Conservation (phyloP, 23 tunicate species). For the Diplosoma virens region DNA sequence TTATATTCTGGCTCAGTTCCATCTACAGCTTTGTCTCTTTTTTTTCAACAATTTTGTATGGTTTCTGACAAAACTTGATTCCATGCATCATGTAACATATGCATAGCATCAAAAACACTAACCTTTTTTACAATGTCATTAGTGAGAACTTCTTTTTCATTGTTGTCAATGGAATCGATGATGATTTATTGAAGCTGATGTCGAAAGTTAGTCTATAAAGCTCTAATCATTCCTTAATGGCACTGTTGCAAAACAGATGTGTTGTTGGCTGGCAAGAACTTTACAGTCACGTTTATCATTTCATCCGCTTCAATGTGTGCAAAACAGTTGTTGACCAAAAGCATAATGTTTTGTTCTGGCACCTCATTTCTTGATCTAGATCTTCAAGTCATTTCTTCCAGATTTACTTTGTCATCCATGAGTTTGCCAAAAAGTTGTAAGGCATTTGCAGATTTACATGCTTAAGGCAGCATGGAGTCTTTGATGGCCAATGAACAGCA, state of each 20-base stretch:
- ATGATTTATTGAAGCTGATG: not conserved
- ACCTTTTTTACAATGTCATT: not conserved
- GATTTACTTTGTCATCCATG: conserved; percentile 1
- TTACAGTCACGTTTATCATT: conserved; percentile 11
- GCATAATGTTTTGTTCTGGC: not conserved
- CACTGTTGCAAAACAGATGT: not conserved
- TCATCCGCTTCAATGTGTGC: conserved; percentile 18
- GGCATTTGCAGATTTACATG: conserved; percentile 9
- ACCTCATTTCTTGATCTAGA: conserved; percentile 14
- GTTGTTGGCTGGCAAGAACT: not conserved
- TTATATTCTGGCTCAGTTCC: not conserved
- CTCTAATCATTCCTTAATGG: not conserved
- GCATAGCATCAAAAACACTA: not conserved
- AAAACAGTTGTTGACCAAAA: conserved; percentile 18
- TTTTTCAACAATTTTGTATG: no score
- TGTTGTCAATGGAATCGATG: not conserved
- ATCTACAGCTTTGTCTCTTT: not conserved
- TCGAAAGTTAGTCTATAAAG: not conserved
- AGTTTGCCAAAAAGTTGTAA: conserved; percentile 6
- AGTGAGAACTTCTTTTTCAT: not conserved
- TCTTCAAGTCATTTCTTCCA: conserved; percentile 11
- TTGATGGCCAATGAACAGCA: conserved; percentile 16
- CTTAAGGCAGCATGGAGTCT: conserved; percentile 21
- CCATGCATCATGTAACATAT: not conserved
- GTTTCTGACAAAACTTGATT: not conserved